These are phyloP conservation scores for Drosophila peninsularis DNA, from an alignment of 2,888 invertebrate genomes.

Conservation along the genomic window DNA sequence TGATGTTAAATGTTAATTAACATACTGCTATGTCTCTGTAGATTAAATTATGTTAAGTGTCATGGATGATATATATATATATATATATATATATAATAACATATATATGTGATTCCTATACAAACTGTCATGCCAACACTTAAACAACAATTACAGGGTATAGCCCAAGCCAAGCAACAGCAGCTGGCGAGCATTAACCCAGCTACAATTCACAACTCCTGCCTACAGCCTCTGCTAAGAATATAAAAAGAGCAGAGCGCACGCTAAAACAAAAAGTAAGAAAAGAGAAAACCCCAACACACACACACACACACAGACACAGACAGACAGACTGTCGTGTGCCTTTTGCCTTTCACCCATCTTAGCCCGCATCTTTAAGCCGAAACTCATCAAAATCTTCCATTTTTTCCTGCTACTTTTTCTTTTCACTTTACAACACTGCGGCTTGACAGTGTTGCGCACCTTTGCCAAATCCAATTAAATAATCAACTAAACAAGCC, in stretches of 20 bases:
- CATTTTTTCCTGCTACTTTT: background rate
- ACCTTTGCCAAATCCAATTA: background rate
- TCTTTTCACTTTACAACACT: background rate
- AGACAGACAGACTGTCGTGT: background rate
- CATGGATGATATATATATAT: background rate
- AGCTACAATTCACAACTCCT: background rate
- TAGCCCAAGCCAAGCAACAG: constrained; percentile 13
- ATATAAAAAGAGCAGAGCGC: constrained; percentile 9
- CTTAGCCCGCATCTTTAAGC: background rate
- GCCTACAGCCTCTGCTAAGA: background rate
- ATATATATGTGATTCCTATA: background rate
- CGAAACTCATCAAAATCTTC: background rate
- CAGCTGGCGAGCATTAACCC: constrained; percentile 44
- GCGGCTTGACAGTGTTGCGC: background rate
- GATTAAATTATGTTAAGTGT: no score
- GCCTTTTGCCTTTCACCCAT: background rate
- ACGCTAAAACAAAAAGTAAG: constrained; percentile 4
- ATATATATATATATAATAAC: background rate
- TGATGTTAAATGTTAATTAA: no score
- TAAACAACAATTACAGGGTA: background rate
- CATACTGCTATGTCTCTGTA: no score
- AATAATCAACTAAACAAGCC: background rate
- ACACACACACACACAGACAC: background rate
- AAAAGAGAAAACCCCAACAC: background rate
- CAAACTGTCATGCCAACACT: no score